Percentiles rank a stretch among this genome's conserved stretches.
phyloP scores from a whole-genome alignment of 2,797 vertebrate species.

The Anniella stebbinsi region DNA sequence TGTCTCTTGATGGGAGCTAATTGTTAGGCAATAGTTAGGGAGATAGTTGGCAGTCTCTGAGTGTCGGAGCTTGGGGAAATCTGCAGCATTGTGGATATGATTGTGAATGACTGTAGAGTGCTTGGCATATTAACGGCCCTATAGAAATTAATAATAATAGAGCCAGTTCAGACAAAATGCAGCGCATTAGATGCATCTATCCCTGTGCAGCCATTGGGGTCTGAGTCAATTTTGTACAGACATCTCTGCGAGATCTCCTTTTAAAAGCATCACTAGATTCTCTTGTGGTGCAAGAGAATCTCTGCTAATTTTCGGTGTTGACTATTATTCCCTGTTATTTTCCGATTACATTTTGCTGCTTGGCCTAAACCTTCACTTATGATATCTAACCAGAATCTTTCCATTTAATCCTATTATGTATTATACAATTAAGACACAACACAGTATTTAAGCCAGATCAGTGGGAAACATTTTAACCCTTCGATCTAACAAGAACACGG shows the following conservation, averaged over 20 bases:
- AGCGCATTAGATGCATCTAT: neutral
- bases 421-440: constrained; percentile 37
- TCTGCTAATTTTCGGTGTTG: neutral
- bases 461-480: constrained; percentile 36
- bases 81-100: neutral
- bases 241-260: neutral
- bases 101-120: neutral
- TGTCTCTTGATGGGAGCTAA: neutral
- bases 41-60: neutral
- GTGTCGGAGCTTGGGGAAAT: neutral
- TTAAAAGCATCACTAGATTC: neutral
- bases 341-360: constrained; percentile 2
- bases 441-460: constrained; percentile 31
- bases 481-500: neutral
- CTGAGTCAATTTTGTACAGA: neutral
- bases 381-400: constrained; percentile 11
- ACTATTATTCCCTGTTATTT: constrained; percentile 22
- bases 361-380: neutral
- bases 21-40: neutral
- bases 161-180: neutral
- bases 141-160: neutral
- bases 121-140: neutral
- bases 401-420: constrained; percentile 36
- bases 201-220: neutral
- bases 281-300: neutral